These are phyloP conservation scores for Myanophis thanlyinensis DNA, from an alignment of 2,113 vertebrate species.

Conservation along the genomic window DNA sequence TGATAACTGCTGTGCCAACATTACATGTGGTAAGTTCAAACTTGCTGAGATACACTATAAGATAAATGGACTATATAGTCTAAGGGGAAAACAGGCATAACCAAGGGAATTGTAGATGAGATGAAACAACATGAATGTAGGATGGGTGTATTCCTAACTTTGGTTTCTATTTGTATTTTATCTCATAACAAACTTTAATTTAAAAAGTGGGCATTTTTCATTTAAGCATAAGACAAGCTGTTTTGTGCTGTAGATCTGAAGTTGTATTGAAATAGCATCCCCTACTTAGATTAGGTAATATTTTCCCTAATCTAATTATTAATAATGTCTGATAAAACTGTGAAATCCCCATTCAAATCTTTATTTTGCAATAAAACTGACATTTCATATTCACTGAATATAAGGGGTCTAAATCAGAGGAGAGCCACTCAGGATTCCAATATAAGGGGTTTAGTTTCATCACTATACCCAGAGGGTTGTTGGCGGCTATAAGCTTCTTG, in stretches of 20 bases:
- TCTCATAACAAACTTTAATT: not conserved
- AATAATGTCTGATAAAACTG: not conserved
- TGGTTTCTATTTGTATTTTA: not conserved
- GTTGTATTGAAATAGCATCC: not conserved
- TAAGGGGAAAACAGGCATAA: not conserved
- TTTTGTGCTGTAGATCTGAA: not conserved
- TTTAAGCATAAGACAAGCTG: not conserved
- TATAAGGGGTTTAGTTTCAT: not conserved
- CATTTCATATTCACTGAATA: not conserved
- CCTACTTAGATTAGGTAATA: not conserved
- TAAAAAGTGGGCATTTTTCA: not conserved
- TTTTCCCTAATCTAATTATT: not conserved
- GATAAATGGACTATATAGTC: not conserved
- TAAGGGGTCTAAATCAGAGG: not conserved
- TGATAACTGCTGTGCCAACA: constrained; percentile 68
- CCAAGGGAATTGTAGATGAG: not conserved
- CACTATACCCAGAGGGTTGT: not conserved
- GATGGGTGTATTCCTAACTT: not conserved
- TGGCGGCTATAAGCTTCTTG: not conserved
- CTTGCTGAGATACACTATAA: not conserved
- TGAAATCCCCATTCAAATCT: not conserved
- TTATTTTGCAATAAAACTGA: not conserved
- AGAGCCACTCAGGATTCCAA: not conserved
- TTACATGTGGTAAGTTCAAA: constrained; percentile 70
- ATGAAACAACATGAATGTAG: not conserved